A percentile compares a stretch with the other conserved stretches of the same genome.
phyloP scores from a whole-genome alignment of 1,140 invertebrate species.

The Hyposmocoma kahamanoa region DNA sequence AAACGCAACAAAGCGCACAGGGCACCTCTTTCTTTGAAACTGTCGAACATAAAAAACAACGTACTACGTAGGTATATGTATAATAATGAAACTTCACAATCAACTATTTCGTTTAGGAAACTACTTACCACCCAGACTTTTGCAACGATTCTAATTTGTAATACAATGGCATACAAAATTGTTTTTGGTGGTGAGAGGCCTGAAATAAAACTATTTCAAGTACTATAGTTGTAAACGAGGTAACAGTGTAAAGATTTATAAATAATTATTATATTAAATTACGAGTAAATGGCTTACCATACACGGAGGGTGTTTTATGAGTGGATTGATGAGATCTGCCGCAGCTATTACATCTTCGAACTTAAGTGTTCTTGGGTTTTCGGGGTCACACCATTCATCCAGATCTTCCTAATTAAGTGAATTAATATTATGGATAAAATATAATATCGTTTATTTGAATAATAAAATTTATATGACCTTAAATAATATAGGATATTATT shows the following conservation, averaged over 20 bases:
- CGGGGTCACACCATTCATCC: slow-evolving; percentile 50
- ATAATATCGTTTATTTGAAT: no score
- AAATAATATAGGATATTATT: no score
- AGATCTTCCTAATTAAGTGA: slow-evolving; percentile 57
- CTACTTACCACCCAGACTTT: slow-evolving; percentile 48
- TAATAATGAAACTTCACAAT: neutral
- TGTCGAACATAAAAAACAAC: slow-evolving; percentile 11
- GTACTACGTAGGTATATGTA: neutral
- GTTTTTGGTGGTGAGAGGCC: slow-evolving; percentile 35
- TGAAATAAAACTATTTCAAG: slow-evolving; percentile 18
- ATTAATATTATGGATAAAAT: no score
- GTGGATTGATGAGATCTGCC: neutral
- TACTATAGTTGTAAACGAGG: no score
- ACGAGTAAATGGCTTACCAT: slow-evolving; percentile 26
- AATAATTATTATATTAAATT: neutral
- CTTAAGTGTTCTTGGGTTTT: slow-evolving; percentile 38
- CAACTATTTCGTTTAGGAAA: no score
- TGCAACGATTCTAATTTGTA: slow-evolving; percentile 50
- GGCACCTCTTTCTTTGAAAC: slow-evolving; percentile 87
- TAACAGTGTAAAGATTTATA: no score
- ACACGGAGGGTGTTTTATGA: slow-evolving; percentile 15
- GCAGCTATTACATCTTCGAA: slow-evolving; percentile 41
- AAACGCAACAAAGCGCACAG: slow-evolving; percentile 80
- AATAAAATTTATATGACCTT: no score
- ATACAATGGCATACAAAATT: slow-evolving; percentile 40